phyloP scores from a whole-genome alignment of 2,888 invertebrate species.

The Quadroppia sp. region DNA sequence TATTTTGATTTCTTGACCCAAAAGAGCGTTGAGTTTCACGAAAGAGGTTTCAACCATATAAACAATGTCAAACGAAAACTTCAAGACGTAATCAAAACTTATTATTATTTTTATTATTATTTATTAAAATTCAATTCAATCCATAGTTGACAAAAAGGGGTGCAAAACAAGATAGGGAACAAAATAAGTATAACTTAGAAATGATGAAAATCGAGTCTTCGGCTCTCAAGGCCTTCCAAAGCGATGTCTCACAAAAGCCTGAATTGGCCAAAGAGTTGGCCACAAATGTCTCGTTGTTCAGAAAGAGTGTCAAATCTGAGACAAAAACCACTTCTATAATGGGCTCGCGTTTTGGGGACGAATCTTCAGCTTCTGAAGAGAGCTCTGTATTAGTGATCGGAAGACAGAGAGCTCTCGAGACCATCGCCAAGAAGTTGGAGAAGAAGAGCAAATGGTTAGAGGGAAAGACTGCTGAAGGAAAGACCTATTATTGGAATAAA shows the following conservation, averaged over 20 bases:
- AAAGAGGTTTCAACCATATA: constrained; percentile 85
- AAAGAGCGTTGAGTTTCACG: constrained; percentile 89
- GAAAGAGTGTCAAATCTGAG: background rate
- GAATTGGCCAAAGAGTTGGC: constrained; percentile 57
- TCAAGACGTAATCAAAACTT: constrained; percentile 59
- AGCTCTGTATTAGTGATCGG: constrained; percentile 34
- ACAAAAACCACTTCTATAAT: background rate
- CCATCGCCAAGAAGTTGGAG: constrained; percentile 51
- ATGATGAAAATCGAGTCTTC: constrained; percentile 84
- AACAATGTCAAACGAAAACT: constrained; percentile 83
- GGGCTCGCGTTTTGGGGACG: constrained; percentile 34
- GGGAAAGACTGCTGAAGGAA: constrained; percentile 68
- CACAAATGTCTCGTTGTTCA: background rate
- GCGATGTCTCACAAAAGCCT: constrained; percentile 70
- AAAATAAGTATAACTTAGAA: constrained; percentile 69
- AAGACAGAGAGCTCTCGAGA: constrained; percentile 39
- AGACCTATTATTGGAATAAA: constrained; percentile 80
- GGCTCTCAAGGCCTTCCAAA: constrained; percentile 78
- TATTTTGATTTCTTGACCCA: constrained; percentile 38
- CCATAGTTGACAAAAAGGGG: constrained; percentile 68
- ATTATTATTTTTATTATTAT: too few species aligned
- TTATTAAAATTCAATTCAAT: too few species aligned
- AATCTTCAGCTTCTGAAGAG: constrained; percentile 24
- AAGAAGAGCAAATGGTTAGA: constrained; percentile 65
- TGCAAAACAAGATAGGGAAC: constrained; percentile 70